A percentile compares a stretch with the other conserved stretches of the same genome.
Conservation (phyloP, 2,888 invertebrate genomes). For the Melanchra persicariae region DNA sequence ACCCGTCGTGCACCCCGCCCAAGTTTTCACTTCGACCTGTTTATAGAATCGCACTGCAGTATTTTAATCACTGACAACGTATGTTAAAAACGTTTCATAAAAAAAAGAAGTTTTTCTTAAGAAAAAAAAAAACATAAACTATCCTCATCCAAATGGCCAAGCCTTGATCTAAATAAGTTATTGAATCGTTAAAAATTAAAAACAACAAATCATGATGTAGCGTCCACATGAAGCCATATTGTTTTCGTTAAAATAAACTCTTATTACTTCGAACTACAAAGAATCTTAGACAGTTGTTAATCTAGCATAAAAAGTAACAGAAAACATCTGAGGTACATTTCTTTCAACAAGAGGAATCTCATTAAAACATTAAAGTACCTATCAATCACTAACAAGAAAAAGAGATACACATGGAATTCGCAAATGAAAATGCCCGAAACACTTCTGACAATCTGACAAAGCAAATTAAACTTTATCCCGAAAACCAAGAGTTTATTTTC, state of each 20-base stretch:
- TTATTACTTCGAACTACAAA: constrained; percentile 15
- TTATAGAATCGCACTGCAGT: too few relatives aligned
- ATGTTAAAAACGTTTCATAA: too few relatives aligned
- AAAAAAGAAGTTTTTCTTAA: too few relatives aligned
- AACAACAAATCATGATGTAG: neutral
- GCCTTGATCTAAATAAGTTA: neutral
- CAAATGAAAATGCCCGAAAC: constrained; percentile 39
- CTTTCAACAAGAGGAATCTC: constrained; percentile 55
- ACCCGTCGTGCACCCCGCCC: too few relatives aligned
- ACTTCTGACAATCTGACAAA: constrained; percentile 15
- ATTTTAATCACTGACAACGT: neutral
- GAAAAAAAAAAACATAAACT: neutral
- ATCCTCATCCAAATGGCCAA: neutral
- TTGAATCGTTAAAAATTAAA: neutral
- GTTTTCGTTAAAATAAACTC: neutral
- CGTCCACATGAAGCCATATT: neutral
- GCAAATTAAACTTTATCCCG: constrained; percentile 35
- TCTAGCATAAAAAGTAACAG: constrained; percentile 30
- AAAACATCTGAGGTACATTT: constrained; percentile 40
- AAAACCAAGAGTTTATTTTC: constrained; percentile 23
- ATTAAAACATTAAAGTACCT: constrained; percentile 58
- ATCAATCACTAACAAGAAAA: constrained; percentile 60
- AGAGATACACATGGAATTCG: constrained; percentile 50
- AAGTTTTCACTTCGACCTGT: too few relatives aligned
- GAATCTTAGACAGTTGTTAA: constrained; percentile 12